Evolutionary conservation across 35 echinoderm and acorn worm genomes (phyloP), one percentile per base, ranked within the genome.

Genomic region (Apostichopus japonicus): DNA sequence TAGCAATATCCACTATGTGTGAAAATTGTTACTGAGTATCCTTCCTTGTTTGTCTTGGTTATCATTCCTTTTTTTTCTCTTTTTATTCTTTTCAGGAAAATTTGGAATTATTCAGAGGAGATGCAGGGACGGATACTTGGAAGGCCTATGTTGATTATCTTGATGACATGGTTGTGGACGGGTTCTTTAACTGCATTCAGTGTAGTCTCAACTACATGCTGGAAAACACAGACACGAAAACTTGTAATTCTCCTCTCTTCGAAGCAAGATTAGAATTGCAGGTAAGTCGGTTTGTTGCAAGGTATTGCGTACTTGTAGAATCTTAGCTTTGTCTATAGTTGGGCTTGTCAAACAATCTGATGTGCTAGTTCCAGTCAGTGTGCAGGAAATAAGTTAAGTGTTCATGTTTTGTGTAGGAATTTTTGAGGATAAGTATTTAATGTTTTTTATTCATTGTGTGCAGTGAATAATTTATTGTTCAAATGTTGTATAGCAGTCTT

Each of bases 81-180:
- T 61, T 61, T 11, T 44, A 78, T 0, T 44, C 77, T 78, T 44
- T 78, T 78, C 67, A 98, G 97, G 95, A 98, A 86, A 98, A 98
- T 67, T 83, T 94, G 44, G 95, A 92, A 61, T 88, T 98, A 19
- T 98, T 98, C 82, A 96, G 96, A 84, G 95, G 90, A 6, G 93
- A 96, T 87, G 93, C 93, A 10, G 72, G 59, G 27, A 91, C 92
- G 2, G 97, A 96, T 24, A 98, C 75, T 6, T 98, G 97, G 97
- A 98, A 96, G 88, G 97, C 97, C 0, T 98, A 98, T 79, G 83
- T 98, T 23, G 97, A 98, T 79, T 98, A 95, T 92, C 70, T 98
- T 14, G 97, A 98, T 93, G 97, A 98, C 91, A 96, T 98, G 95
- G 93, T 98, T 14, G 93, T 98, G 1, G 97, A 98, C 90, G 97